A percentile compares a stretch with the other conserved stretches of the same genome.
Conservation (phyloP, 1,140 invertebrate genomes). For the Calephelis nemesis region DNA sequence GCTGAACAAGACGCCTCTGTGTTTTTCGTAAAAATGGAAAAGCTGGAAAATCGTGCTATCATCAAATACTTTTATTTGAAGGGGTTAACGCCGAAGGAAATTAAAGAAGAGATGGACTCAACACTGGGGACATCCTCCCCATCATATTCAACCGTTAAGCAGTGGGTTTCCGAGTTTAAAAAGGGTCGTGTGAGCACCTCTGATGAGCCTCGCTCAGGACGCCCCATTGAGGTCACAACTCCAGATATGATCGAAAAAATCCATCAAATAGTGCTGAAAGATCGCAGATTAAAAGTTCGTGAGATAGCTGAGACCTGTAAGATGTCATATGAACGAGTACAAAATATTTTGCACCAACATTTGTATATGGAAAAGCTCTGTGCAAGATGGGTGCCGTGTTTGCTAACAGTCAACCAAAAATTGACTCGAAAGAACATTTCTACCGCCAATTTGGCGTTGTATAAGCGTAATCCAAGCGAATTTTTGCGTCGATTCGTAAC, state of each 20-base stretch:
- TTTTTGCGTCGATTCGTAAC: conserved; percentile 25
- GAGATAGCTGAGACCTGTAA: not conserved
- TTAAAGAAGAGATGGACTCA: not conserved
- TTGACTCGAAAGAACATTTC: not conserved
- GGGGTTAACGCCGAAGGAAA: not conserved
- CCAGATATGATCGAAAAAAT: conserved; percentile 18
- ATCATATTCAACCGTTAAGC: conserved; percentile 1
- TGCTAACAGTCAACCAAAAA: conserved; percentile 21
- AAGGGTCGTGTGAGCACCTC: conserved; percentile 5
- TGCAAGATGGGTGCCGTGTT: conserved; percentile 23
- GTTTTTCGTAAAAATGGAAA: not conserved
- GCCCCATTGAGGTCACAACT: not conserved
- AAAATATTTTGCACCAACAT: conserved; percentile 7
- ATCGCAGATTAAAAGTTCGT: conserved; percentile 13
- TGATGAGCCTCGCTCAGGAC: conserved; percentile 12
- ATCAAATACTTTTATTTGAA: too few relatives aligned
- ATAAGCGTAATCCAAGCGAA: conserved; percentile 6
- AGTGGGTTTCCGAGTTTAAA: not conserved
- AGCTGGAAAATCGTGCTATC: too few relatives aligned
- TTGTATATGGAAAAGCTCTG: conserved; percentile 23
- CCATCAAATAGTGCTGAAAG: conserved; percentile 16
- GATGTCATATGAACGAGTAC: not conserved
- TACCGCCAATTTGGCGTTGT: conserved; percentile 2
- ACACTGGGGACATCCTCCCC: not conserved
- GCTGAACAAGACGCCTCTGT: not conserved